A percentile compares a stretch with the other conserved stretches of the same genome.
These are phyloP conservation scores for Etheostoma nigrum DNA, from an alignment of 2,797 vertebrate genomes.

Conservation along the genomic window DNA sequence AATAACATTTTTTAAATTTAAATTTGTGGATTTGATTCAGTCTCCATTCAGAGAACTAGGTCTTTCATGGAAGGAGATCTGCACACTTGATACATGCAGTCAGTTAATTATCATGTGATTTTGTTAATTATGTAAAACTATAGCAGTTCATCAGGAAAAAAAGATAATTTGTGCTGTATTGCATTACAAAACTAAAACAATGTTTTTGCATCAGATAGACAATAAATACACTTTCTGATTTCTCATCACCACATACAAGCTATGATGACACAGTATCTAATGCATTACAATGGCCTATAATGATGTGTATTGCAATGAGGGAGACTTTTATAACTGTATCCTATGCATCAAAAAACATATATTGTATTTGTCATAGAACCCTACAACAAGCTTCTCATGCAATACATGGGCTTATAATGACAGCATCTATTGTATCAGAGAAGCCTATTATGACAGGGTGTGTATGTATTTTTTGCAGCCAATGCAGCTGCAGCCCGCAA, in stretches of 20 bases:
- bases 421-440: neutral
- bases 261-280: neutral
- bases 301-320: neutral
- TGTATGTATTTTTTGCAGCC: slow-evolving; percentile 71
- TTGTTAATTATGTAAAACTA: neutral
- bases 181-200: neutral
- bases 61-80: slow-evolving; percentile 10
- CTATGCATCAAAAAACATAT: neutral
- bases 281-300: neutral
- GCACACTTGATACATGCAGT: neutral
- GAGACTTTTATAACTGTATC: neutral
- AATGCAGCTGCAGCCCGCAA: slow-evolving; percentile 88
- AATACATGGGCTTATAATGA: neutral
- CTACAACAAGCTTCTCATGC: neutral
- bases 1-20: too few species aligned
- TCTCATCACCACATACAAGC: neutral
- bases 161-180: neutral
- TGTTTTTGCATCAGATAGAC: neutral
- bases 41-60: neutral
- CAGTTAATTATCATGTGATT: neutral
- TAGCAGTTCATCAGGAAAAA: neutral
- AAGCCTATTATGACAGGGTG: neutral
- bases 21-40: slow-evolving; percentile 10
- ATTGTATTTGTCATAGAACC: neutral
- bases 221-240: slow-evolving; percentile 1